Evolutionary conservation across 1,140 invertebrate species (phyloP).

Genomic region (Drosophila nebulosa): DNA sequence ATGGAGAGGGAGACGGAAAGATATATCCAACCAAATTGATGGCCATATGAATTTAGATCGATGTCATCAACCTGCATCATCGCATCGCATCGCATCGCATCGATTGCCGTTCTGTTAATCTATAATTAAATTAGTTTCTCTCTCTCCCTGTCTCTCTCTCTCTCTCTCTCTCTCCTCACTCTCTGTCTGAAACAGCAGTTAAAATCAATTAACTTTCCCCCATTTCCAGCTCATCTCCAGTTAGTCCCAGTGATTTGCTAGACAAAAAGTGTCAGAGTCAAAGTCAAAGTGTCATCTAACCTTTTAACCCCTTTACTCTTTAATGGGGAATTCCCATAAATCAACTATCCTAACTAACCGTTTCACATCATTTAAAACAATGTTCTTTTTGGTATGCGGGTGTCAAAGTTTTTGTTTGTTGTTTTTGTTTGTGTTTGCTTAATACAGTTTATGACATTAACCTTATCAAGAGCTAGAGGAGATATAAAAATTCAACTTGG

Average conservation of each 20-base stretch:
- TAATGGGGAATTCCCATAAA: too few species aligned
- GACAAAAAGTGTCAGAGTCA: too few species aligned
- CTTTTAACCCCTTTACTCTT: too few species aligned
- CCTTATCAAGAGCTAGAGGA: conserved; percentile 47
- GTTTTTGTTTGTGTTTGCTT: neutral
- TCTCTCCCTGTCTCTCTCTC: neutral
- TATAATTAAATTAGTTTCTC: neutral
- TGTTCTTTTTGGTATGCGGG: conserved; percentile 33
- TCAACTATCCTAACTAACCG: neutral
- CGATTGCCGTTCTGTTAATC: neutral
- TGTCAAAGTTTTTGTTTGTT: neutral
- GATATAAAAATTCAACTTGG: neutral
- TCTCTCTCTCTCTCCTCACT: neutral
- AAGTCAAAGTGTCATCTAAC: too few species aligned
- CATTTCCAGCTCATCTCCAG: too few species aligned
- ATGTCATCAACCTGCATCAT: neutral
- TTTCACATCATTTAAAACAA: neutral
- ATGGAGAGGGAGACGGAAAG: too few species aligned
- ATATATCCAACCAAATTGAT: neutral
- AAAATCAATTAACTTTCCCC: neutral
- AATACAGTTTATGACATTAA: conserved; percentile 70
- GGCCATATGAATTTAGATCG: conserved; percentile 10
- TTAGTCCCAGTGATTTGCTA: too few species aligned
- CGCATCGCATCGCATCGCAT: too few species aligned
- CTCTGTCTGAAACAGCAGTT: neutral